These are phyloP conservation scores for Leistus spinibarbis DNA, from an alignment of 2,888 invertebrate genomes.

Conservation along the genomic window DNA sequence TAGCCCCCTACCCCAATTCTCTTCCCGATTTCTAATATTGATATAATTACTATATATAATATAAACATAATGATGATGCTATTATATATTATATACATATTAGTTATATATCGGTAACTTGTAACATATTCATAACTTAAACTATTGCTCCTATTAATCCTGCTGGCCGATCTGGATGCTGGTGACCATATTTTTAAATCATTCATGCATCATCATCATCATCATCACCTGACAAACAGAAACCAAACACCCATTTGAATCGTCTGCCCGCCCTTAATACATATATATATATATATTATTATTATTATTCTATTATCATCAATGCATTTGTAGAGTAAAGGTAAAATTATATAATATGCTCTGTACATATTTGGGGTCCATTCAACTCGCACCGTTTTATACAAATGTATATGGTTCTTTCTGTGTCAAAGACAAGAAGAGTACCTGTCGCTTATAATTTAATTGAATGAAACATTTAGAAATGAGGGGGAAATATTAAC, in stretches of 20 bases:
- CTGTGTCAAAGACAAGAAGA: conserved; percentile 51
- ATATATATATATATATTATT: too few species aligned
- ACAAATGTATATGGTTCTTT: conserved; percentile 52
- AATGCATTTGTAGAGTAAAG: not conserved
- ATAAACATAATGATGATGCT: conserved; percentile 23
- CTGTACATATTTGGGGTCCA: conserved; percentile 58
- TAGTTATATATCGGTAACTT: conserved; percentile 22
- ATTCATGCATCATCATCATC: not conserved
- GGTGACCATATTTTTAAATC: conserved; percentile 29
- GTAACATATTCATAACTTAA: conserved; percentile 16
- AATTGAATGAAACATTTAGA: conserved; percentile 24
- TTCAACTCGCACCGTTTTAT: conserved; percentile 54
- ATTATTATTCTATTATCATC: not conserved
- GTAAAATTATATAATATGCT: conserved; percentile 21
- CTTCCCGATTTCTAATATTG: not conserved
- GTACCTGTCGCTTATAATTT: conserved; percentile 48
- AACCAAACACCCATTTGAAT: not conserved
- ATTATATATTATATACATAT: conserved; percentile 36
- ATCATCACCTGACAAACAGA: too few species aligned
- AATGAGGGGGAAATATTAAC: not conserved
- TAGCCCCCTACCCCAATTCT: not conserved
- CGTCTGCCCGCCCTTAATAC: not conserved
- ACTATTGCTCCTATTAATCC: not conserved
- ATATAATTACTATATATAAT: conserved; percentile 7
- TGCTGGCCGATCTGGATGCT: conserved; percentile 37